A percentile compares a stretch with the other conserved stretches of the same genome.
Conservation (phyloP, 2,113 vertebrate genomes). For the Melanerpes formicivorus region DNA sequence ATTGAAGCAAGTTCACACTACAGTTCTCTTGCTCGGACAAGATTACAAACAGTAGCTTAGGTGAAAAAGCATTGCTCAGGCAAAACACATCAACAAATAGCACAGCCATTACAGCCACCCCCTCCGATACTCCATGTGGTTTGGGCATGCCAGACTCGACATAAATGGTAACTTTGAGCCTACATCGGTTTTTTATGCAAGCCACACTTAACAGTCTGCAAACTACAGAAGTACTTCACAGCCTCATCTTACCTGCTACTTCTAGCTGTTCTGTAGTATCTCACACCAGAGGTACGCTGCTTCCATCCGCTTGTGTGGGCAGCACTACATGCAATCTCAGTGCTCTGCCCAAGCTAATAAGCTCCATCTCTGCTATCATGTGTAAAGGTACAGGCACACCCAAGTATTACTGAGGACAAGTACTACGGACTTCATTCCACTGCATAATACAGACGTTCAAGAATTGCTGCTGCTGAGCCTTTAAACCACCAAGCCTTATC, state of each 20-base stretch:
- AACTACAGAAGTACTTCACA: background rate
- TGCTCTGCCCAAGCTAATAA: background rate
- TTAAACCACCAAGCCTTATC: no score
- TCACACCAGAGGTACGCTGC: background rate
- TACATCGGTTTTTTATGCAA: background rate
- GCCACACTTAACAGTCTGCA: background rate
- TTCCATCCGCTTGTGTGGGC: background rate
- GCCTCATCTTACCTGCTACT: background rate
- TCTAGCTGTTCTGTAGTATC: background rate
- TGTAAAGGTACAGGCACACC: background rate
- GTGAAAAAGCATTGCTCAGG: background rate
- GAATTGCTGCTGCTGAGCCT: no score
- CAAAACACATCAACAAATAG: background rate
- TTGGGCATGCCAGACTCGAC: background rate
- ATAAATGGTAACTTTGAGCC: background rate
- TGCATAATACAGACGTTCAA: background rate
- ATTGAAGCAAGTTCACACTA: background rate
- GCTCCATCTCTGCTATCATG: background rate
- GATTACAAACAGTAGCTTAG: background rate
- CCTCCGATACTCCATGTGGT: background rate
- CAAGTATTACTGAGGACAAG: background rate
- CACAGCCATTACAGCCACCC: background rate
- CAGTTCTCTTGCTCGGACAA: background rate
- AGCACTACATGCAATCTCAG: background rate
- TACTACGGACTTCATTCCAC: background rate